phyloP scores from a whole-genome alignment of 1,140 invertebrate species.

The Drosophila watanabei region DNA sequence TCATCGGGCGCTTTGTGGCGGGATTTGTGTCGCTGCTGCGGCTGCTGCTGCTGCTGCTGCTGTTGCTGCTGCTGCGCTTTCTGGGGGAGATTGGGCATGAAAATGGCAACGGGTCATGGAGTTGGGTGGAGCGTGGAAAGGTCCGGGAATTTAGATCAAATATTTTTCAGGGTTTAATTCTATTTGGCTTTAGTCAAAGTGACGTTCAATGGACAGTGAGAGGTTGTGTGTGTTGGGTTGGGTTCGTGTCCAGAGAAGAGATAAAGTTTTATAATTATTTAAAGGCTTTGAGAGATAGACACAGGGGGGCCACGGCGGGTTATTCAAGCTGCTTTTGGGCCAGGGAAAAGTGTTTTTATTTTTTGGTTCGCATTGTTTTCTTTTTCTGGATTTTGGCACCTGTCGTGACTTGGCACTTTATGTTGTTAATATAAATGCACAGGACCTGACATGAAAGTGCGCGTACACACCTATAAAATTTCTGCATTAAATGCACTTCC shows the following conservation, averaged over 20 bases:
- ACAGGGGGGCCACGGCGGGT: not conserved
- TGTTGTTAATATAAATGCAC: conserved; percentile 64
- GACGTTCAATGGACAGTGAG: conserved; percentile 53
- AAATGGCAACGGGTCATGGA: conserved; percentile 19
- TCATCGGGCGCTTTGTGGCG: conserved; percentile 76
- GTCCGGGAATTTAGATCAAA: conserved; percentile 65
- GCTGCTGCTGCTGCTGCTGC: conserved; percentile 10
- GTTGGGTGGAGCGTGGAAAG: not conserved
- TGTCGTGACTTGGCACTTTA: conserved; percentile 67
- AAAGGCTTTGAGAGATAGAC: conserved; percentile 47
- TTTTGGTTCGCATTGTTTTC: not conserved
- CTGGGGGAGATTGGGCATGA: conserved; percentile 67
- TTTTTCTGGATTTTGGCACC: conserved; percentile 41
- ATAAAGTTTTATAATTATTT: conserved; percentile 72
- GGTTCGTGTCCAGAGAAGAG: conserved; percentile 41
- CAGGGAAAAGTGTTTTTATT: conserved; percentile 33
- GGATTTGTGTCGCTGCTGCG: conserved; percentile 68
- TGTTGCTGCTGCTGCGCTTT: conserved; percentile 41
- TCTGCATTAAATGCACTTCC: not conserved
- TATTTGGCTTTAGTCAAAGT: conserved; percentile 75
- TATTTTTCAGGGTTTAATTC: conserved; percentile 83
- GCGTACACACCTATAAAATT: conserved; percentile 10
- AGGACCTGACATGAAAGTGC: conserved; percentile 13
- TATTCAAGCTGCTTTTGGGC: conserved; percentile 32
- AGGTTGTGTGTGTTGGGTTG: conserved; percentile 24